Evolutionary conservation across 2,888 invertebrate species (phyloP), one percentile per base, ranked within the genome.

Genomic region (Protophormia terraenovae): DNA sequence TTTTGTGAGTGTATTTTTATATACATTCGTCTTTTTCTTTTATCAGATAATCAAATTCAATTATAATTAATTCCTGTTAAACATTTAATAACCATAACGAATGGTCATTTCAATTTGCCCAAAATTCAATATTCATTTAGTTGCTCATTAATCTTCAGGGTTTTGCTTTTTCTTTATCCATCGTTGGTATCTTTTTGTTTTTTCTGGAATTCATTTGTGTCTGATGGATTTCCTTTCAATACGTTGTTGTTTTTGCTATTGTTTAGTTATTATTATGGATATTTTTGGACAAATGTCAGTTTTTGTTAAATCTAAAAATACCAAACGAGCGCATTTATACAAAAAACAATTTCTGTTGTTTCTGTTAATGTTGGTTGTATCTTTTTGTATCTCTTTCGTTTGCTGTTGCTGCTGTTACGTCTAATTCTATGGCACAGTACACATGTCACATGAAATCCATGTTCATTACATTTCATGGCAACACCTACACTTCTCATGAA

Each of bases 41-140:
- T 35, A 27, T 58, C 12, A 10, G n/a, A 60, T 16, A 53, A 62
- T 47, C 24, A 64, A 83, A 77, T 72, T 71, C 66, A 83, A 83
- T 77, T 83, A 77, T 55, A 83, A 77, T 83, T 71, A 66, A 83
- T 83, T 71, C 22, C 45, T 60, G 45, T 62, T 58, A 60, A 75
- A 72, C 55, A 83, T 83, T 83, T 47, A 83, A 77, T 66, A 77
- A 72, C 77, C 83, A 77, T 67, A 72, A 77, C 83, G 77, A 83
- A 72, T 77, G 72, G 72, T 50, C 58, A 22, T 55, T 72, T 38
- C 38, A 66, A 66, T 72, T 77, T 62, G 10, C 12, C 8, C 41
- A 1, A 41, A 60, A 60, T 32, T 72, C 77, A 72, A 72, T 50
- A 66, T 72, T 83, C 66, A 72, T 83, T 71, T 45, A 55, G 47